Base-by-base conservation (phyloP, 1,140 invertebrate species). In the Penaeus japonicus region DNA sequence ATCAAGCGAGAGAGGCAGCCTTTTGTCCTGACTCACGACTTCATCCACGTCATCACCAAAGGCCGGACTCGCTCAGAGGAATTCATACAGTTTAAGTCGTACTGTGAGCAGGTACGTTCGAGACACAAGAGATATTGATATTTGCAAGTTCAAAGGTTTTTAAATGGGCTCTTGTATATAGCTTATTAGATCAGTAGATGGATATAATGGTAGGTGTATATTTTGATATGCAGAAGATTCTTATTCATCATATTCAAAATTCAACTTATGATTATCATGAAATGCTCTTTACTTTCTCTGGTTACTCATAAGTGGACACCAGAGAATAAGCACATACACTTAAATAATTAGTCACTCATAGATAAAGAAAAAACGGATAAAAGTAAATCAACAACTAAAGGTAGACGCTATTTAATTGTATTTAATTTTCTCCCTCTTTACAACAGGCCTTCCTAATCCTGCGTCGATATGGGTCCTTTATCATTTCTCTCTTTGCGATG, bases 361-460 rank as follows among this genome's bases (percentile, higher is more conserved):
- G 47, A 12, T 47, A 12, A 12, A 15, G 47, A 47, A 47, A 7
- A 12, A 12, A 12, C 10, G 4, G 47, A 12, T 7, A 47, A 47
- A 12, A 47, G 5, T 12, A 2, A 47, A 7, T 2, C 5, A 2
- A 47, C 2, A 2, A 7, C 12, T 47, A 0, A 4, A 10, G 62
- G 20, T 65, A 17, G n/a, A n/a, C n/a, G 57, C n/a, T n/a, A n/a
- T 59, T 59, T 17, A 59, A 59, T n/a, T 59, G 57, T 17, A 59
- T 59, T n/a, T 17, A 57, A 30, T 89, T 85, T 82, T 24, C 90
- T 93, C 82, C 94, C 93, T 91, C 90, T 93, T 81, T 93, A 93
- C 93, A 93, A 89, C 91, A 96, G 94, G 98, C 98, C 30, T 99
- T 98, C 93, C 93, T 97, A 95, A 93, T 94, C 47, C 91, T 95